These are phyloP conservation scores for Mylabris sibirica DNA, from an alignment of 2,888 invertebrate species.

Conservation along the genomic window DNA sequence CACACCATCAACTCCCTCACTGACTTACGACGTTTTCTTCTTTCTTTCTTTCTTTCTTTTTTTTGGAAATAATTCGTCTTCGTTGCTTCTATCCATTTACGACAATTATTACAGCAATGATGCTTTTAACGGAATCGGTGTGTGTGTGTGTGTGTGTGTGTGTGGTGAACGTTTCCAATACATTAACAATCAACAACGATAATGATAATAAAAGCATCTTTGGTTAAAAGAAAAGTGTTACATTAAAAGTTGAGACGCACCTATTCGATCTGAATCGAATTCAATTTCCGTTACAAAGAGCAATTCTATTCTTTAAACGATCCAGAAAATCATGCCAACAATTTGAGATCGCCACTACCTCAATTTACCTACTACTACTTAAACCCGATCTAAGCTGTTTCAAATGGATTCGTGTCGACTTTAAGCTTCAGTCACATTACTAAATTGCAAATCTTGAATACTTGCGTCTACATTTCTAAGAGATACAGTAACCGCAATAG, in stretches of 20 bases:
- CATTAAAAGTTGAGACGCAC: not conserved
- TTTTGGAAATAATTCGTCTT: slow-evolving; percentile 34
- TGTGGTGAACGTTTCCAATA: not conserved
- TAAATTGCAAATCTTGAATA: not conserved
- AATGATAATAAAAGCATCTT: not conserved
- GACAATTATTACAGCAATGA: slow-evolving; percentile 36
- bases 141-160: too few species aligned
- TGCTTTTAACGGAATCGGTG: slow-evolving; percentile 15
- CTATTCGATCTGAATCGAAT: not conserved
- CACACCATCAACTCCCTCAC: slow-evolving; percentile 39
- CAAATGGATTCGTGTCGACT: not conserved
- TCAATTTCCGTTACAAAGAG: not conserved
- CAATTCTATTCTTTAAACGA: not conserved
- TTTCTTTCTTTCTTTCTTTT: too few species aligned
- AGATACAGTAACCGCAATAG: not conserved
- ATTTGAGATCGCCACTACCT: not conserved
- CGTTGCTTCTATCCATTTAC: slow-evolving; percentile 35
- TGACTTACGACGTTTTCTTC: slow-evolving; percentile 31
- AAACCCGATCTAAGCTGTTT: not conserved
- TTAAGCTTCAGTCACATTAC: not conserved
- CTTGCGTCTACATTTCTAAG: not conserved
- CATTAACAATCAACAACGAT: not conserved
- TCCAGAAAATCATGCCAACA: not conserved
- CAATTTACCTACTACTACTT: not conserved
- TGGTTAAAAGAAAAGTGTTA: not conserved